A percentile compares a stretch with the other conserved stretches of the same genome.
These are phyloP conservation scores for Rhopilema esculentum DNA, from an alignment of 30 jellyfish, hydroid and myxozoan genomes.

Conservation along the genomic window DNA sequence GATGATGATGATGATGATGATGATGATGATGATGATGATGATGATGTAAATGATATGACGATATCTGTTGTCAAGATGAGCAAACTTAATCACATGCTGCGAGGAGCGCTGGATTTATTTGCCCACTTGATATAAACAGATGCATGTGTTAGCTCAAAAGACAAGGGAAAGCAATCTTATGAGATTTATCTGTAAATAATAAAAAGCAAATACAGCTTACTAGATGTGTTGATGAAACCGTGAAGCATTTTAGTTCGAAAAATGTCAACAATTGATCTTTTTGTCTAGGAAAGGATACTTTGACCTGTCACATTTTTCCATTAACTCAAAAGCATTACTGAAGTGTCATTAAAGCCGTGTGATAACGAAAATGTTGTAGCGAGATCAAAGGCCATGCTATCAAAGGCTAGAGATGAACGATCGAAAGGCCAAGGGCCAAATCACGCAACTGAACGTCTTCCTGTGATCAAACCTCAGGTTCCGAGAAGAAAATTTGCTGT, in stretches of 20 bases:
- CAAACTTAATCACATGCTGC: neutral
- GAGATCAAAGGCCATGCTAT: neutral
- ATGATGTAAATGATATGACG: neutral
- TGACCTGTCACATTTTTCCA: neutral
- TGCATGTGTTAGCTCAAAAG: neutral
- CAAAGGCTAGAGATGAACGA: neutral
- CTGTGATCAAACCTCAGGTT: neutral
- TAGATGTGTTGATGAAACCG: neutral
- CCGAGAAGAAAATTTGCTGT: conserved; percentile 17
- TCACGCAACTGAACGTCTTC: neutral
- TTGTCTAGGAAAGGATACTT: neutral
- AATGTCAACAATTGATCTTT: neutral
- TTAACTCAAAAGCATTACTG: neutral
- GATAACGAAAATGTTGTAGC: neutral
- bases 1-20: too few species aligned
- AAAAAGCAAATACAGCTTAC: neutral
- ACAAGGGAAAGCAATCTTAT: neutral
- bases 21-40: neutral
- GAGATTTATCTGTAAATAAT: neutral
- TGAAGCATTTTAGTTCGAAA: neutral
- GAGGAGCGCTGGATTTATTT: neutral
- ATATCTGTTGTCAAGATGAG: neutral
- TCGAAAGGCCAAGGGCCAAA: neutral
- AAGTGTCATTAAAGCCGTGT: neutral
- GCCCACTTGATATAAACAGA: neutral